Base-by-base conservation (phyloP, 2,797 vertebrate species). In the Nyctalus aviator region DNA sequence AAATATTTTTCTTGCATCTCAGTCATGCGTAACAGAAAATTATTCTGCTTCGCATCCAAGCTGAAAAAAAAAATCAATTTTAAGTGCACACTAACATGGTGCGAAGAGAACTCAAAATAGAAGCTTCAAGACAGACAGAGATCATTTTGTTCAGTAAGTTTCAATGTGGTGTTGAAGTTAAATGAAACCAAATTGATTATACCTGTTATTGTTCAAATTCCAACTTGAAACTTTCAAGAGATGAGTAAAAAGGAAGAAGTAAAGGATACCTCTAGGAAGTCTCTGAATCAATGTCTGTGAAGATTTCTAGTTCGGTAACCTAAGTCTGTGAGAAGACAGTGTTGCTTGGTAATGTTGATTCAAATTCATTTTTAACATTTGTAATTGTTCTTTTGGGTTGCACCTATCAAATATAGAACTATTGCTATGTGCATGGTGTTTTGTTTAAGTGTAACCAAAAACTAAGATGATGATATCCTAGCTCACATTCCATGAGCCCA, bases 21-120 rank as follows among this genome's bases (percentile, higher is more conserved):
- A 95, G 88, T 95, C 75, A 88, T 76, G 75, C 89, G 90, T 93
- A 95, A 93, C 48, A 89, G 64, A 96, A 96, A 94, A 95, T 95
- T 95, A 91, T 97, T 97, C 91, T 83, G 59, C 44, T 92, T 95
- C 87, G 95, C 90, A 95, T 95, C 75, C 77, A 95, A 96, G 84
- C 86, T 97, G 69, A 79, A 93, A 91, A 91, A 92, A 41, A 92
- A 73, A 83, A 81, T 23, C 41, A 23, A 83, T 95, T 94, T 96
- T 94, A 97, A 94, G 92, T 94, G 73, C 72, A 87, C 79, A 57
- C 66, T 88, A 86, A 95, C 77, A 85, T 57, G 37, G n/a, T 95
- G 93, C 89, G 94, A 97, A 96, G 87, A 94, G 87, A 95, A 96
- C 82, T 94, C 87, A 94, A 94, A 96, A 95, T 94, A 96, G 91